phyloP scores from a whole-genome alignment of 2,113 vertebrate species.

The Campylorhamphus procurvoides region DNA sequence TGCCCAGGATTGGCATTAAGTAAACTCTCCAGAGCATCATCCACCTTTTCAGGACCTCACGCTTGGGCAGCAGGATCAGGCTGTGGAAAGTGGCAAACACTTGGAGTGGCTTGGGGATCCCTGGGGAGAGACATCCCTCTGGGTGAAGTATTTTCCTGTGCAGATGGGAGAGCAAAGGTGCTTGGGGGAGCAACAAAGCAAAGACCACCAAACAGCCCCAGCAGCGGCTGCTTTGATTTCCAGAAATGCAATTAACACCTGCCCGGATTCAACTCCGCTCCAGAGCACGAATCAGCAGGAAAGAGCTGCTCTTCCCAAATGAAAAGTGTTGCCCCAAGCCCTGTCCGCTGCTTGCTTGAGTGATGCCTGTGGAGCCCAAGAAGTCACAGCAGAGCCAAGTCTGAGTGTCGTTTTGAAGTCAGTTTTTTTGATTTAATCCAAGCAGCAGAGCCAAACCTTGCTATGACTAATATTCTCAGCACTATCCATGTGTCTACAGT shows the following conservation, averaged over 20 bases:
- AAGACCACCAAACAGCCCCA: not conserved
- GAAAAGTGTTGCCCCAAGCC: not conserved
- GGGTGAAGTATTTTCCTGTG: not conserved
- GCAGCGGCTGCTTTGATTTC: not conserved
- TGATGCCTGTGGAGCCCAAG: not conserved
- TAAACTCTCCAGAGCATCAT: not conserved
- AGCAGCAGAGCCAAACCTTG: not conserved
- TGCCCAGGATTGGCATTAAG: not conserved
- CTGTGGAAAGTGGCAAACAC: not conserved
- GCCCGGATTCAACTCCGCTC: rapidly evolving
- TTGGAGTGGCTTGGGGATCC: not conserved
- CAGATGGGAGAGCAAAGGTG: not conserved
- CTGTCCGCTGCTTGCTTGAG: not conserved
- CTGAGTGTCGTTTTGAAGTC: not conserved
- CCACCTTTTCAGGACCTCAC: not conserved
- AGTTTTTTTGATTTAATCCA: not conserved
- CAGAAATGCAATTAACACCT: constrained; percentile 29
- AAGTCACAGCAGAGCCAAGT: not conserved
- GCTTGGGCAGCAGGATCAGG: rapidly evolving
- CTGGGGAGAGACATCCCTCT: not conserved
- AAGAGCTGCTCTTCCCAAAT: not conserved
- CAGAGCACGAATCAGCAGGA: not conserved
- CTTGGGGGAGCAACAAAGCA: not conserved
- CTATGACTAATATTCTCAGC: not conserved
- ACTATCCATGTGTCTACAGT: not conserved